phyloP scores from a whole-genome alignment of 2,113 vertebrate genomes.

The Grammomys dolichurus region DNA sequence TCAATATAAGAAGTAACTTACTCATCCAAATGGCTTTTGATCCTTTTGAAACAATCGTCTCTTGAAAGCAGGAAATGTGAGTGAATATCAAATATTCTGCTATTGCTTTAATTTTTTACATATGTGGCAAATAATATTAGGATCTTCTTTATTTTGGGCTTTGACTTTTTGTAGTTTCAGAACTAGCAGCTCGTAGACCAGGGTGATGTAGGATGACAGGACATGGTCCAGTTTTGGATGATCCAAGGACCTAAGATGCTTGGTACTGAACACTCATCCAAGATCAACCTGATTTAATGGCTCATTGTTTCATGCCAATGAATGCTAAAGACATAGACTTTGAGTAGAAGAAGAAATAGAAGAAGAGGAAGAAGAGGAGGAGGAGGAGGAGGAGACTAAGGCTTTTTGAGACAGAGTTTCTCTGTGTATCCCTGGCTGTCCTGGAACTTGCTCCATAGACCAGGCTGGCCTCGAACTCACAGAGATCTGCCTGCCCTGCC shows the following conservation, averaged over 20 bases:
- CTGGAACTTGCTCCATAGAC: neutral
- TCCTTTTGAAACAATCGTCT: neutral
- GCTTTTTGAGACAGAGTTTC: neutral
- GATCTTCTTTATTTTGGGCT: neutral
- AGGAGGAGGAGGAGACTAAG: neutral
- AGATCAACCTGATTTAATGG: neutral
- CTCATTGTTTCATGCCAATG: neutral
- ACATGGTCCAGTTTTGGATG: neutral
- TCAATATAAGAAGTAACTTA: neutral
- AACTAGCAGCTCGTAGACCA: neutral
- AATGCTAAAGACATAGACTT: neutral
- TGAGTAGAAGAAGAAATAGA: too few relatives aligned
- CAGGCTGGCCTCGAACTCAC: neutral
- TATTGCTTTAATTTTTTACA: neutral
- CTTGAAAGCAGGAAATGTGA: neutral
- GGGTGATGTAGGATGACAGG: neutral
- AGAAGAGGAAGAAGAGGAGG: too few relatives aligned
- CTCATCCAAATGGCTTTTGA: neutral
- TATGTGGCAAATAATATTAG: neutral
- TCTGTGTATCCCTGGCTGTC: neutral
- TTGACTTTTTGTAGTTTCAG: slow-evolving; percentile 14
- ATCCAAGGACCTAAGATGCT: neutral
- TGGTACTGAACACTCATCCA: neutral
- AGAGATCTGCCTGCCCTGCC: neutral
- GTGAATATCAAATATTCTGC: neutral